Conservation (phyloP, 2,113 vertebrate species). For the Macrotis lagotis region DNA sequence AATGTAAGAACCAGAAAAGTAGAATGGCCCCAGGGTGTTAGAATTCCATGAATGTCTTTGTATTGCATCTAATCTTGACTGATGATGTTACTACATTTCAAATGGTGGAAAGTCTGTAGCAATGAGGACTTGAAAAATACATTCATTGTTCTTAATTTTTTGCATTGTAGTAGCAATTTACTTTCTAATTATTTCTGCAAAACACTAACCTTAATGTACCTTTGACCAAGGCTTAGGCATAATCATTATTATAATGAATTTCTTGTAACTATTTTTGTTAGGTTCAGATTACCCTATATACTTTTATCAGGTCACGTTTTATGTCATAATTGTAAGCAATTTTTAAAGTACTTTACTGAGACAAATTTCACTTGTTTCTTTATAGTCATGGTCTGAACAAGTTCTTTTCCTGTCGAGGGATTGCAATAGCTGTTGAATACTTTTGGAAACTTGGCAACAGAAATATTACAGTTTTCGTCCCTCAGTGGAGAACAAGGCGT, state of each 20-base stretch:
- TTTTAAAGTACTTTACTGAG: constrained; percentile 29
- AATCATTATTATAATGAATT: background rate
- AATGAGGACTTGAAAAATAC: background rate
- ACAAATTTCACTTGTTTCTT: constrained; percentile 25
- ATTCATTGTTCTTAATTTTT: background rate
- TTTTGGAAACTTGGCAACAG: constrained; percentile 97
- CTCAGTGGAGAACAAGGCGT: constrained; percentile 96
- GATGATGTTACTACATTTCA: background rate
- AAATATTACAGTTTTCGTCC: constrained; percentile 97
- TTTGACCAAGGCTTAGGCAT: background rate
- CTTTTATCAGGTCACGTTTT: constrained; percentile 14
- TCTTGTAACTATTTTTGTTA: background rate
- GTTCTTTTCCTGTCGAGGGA: constrained; percentile 97
- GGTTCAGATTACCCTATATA: background rate
- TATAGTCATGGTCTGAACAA: constrained; percentile 93
- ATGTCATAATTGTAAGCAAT: background rate
- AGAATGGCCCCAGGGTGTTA: background rate
- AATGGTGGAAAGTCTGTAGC: background rate
- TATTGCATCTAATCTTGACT: background rate
- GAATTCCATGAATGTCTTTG: background rate
- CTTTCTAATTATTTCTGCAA: background rate
- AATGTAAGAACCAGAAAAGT: background rate
- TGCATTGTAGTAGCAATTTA: background rate
- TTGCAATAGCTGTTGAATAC: constrained; percentile 95
- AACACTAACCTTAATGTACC: background rate